A percentile compares a stretch with the other conserved stretches of the same genome.
phyloP scores from a whole-genome alignment of 2,113 vertebrate species.

The Aegotheles bennettii region DNA sequence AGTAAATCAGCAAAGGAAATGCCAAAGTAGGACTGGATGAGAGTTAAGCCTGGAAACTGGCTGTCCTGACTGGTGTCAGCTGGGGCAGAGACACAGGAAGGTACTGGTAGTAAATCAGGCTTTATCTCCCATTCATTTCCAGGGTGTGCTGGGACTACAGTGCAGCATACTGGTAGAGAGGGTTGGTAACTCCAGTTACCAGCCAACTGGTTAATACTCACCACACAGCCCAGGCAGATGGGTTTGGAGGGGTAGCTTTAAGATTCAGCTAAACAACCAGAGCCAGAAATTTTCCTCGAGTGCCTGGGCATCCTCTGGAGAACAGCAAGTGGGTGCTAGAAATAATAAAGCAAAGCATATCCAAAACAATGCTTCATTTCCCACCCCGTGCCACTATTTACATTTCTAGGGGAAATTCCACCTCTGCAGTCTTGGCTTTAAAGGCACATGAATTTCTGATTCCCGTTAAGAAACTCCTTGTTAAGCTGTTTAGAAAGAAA shows the following conservation, averaged over 20 bases:
- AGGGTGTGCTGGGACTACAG: neutral
- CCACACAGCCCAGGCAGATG: neutral
- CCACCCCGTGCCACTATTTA: slow-evolving; percentile 5
- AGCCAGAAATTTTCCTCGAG: neutral
- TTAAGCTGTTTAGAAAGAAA: slow-evolving; percentile 31
- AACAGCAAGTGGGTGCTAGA: neutral
- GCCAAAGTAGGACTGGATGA: fast-evolving
- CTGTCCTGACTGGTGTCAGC: neutral
- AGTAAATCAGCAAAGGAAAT: neutral
- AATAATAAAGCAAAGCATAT: slow-evolving; percentile 42
- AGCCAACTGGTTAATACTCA: neutral
- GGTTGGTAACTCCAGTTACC: neutral
- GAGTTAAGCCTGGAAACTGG: neutral
- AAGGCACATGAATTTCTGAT: slow-evolving; percentile 10
- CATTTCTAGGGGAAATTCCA: neutral
- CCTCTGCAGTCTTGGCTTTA: neutral
- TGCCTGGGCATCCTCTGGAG: neutral
- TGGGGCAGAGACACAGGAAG: neutral
- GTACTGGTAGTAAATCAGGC: neutral
- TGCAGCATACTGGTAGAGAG: fast-evolving
- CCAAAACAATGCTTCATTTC: slow-evolving; percentile 11
- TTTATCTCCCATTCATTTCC: neutral
- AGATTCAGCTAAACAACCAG: neutral
- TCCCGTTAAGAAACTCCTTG: neutral
- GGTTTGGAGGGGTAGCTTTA: neutral